Base-by-base conservation (phyloP, 2,113 vertebrate genomes). In the Tetrax tetrax region DNA sequence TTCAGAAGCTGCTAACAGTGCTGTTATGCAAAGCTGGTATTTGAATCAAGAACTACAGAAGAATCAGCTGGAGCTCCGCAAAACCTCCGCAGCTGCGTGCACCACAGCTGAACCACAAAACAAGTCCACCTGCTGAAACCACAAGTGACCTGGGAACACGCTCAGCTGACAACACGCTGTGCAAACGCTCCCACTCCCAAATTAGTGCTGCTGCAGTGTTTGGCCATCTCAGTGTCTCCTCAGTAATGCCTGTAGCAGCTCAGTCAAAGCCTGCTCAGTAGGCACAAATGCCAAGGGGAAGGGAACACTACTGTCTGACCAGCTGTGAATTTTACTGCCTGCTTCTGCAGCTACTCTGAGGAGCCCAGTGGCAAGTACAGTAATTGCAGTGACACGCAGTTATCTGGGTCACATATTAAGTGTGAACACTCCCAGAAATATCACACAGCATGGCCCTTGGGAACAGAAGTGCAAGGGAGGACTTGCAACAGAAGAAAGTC, bases 371-470 rank as follows among this genome's bases (percentile, higher is more conserved):
- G 41, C 41, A 43, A 43, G 41, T 43, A 15, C 41, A 43, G 41
- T 43, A 47, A 48, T 21, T 0, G 0, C 74, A 60, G n/a, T 17
- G 41, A 45, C 53, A 14, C 27, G 29, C 31, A 10, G 29, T 45
- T n/a, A 29, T 65, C 45, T 20, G 41, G 19, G 38, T 19, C 53
- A 38, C 14, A 0, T 31, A 35, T 43, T 65, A 56, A 57, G 24
- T 72, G 57, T 51, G 65, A 23, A 50, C 20, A 7, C 38, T 74
- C 51, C 56, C 50, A 57, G 78, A n/a, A 85, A 74, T 33, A 35
- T 83, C 66, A 91, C 31, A n/a, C 27, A 56, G 22, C 0, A 0
- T 14, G 77, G 68, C 43, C 69, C 60, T 31, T 23, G n/a, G 29
- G 35, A 79, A 53, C 27, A 91, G 80, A 72, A 43, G 8, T 10